A percentile compares a stretch with the other conserved stretches of the same genome.
phyloP scores from a whole-genome alignment of 2,113 vertebrate genomes.

The Cryptomyrus ogoouensis region DNA sequence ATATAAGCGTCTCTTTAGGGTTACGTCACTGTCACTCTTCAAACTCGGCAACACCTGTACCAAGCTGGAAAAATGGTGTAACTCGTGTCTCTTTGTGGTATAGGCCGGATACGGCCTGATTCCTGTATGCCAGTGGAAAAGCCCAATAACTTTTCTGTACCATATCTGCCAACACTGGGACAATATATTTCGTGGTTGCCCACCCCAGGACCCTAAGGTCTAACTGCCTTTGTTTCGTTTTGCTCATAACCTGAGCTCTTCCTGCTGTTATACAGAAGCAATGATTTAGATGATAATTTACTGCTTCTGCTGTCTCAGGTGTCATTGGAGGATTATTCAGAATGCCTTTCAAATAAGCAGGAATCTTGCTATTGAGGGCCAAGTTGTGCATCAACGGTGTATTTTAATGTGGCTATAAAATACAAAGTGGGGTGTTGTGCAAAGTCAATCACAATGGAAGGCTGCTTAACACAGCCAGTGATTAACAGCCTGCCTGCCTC shows the following conservation, averaged over 20 bases:
- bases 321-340: neutral
- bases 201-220: neutral
- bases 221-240: neutral
- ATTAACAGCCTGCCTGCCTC: neutral
- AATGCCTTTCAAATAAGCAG: neutral
- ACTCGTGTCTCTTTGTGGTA: neutral
- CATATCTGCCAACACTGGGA: neutral
- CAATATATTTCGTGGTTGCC: neutral
- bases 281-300: neutral
- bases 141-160: neutral
- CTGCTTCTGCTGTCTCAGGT: neutral
- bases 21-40: neutral
- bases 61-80: neutral
- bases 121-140: neutral
- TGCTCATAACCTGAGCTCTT: neutral
- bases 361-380: neutral
- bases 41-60: neutral
- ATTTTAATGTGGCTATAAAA: neutral
- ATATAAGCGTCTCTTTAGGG: neutral
- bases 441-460: no score
- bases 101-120: neutral
- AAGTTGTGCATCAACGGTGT: neutral
- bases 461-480: neutral
- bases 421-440: neutral
- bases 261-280: neutral